These are phyloP conservation scores for Laterallus jamaicensis DNA, from an alignment of 2,113 vertebrate species.

Conservation along the genomic window DNA sequence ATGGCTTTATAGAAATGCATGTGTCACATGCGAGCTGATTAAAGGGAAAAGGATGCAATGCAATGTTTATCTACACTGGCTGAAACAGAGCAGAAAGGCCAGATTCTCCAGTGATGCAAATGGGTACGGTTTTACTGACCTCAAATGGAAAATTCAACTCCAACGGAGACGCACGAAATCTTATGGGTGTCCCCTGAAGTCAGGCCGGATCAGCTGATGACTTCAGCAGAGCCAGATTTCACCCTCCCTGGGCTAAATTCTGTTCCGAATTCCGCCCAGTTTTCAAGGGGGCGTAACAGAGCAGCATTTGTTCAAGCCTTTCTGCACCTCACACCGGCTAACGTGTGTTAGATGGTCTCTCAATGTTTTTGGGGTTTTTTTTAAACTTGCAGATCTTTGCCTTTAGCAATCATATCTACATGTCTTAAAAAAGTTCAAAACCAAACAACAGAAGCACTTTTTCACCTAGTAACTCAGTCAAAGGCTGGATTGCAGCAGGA, in stretches of 20 bases:
- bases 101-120: neutral
- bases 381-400: neutral
- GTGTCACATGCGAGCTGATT: neutral
- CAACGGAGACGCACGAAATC: neutral
- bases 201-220: neutral
- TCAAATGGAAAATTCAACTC: neutral
- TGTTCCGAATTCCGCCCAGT: neutral
- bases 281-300: neutral
- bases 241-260: neutral
- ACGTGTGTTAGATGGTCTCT: neutral
- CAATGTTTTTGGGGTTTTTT: neutral
- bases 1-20: neutral
- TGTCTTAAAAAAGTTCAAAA: neutral
- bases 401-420: neutral
- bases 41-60: neutral
- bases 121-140: neutral
- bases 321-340: neutral
- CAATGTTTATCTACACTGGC: neutral
- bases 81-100: slow-evolving; percentile 1
- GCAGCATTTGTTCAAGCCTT: slow-evolving; percentile 48
- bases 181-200: neutral
- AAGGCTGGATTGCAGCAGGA: neutral
- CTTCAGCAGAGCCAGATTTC: neutral
- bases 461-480: neutral
- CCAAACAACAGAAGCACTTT: neutral